Conservation (phyloP, 2,797 vertebrate species). For the Trematomus bernacchii region DNA sequence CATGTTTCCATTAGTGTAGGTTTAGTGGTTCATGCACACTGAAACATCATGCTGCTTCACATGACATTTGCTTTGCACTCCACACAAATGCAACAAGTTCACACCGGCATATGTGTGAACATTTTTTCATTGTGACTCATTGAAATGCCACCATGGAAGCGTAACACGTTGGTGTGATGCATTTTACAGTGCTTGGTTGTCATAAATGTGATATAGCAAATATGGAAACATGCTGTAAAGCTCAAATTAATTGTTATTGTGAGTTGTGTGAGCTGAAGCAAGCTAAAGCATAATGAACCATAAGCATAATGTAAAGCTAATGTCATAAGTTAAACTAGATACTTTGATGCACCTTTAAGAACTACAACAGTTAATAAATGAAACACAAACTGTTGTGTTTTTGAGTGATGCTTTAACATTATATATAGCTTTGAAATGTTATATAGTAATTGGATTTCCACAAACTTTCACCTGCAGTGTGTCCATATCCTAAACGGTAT, state of each 20-base stretch:
- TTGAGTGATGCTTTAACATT: slow-evolving; percentile 2
- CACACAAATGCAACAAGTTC: neutral
- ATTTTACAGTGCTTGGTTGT: neutral
- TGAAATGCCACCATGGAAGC: neutral
- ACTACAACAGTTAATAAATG: neutral
- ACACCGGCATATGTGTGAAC: neutral
- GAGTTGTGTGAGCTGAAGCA: neutral
- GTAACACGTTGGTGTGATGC: neutral
- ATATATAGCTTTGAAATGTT: neutral
- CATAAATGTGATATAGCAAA: neutral
- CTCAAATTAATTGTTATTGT: neutral
- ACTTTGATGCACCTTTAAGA: neutral
- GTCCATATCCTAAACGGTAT: neutral
- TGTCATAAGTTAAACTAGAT: neutral
- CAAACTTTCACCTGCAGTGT: neutral
- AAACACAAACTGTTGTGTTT: neutral
- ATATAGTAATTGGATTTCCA: too few species aligned
- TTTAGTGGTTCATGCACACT: neutral
- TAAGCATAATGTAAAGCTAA: neutral
- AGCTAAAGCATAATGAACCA: neutral
- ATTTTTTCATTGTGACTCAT: neutral
- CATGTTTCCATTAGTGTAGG: neutral
- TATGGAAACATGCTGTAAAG: neutral
- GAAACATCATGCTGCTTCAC: neutral
- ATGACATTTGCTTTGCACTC: neutral